These are phyloP conservation scores for Sebastes schlegelii DNA, from an alignment of 2,113 vertebrate genomes.

Conservation along the genomic window DNA sequence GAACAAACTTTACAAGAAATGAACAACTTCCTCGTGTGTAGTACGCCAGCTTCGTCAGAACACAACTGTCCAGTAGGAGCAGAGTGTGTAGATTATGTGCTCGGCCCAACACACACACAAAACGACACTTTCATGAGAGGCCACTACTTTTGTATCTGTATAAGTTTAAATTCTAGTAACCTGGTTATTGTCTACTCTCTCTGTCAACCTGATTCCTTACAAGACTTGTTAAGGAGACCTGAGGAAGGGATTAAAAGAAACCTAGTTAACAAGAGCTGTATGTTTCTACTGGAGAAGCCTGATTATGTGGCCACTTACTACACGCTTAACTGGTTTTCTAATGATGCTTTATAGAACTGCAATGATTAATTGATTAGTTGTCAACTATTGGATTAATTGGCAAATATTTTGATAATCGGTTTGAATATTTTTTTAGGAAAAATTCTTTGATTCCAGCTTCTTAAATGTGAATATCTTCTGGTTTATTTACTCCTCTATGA, in stretches of 20 bases:
- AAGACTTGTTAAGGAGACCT: not conserved
- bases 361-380: no score
- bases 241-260: not conserved
- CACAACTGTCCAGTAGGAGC: not conserved
- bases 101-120: not conserved
- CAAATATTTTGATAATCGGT: no score
- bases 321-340: not conserved
- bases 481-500: no score
- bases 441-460: no score
- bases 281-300: not conserved
- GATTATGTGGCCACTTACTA: not conserved
- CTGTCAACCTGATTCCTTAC: not conserved
- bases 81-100: not conserved
- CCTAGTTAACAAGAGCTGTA: constrained; percentile 1
- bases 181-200: not conserved
- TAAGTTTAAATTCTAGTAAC: not conserved
- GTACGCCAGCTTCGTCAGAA: no score
- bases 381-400: no score
- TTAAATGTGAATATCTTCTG: no score
- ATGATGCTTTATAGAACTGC: not conserved
- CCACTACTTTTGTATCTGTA: not conserved
- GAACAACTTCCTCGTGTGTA: not conserved
- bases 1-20: no score
- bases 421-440: no score
- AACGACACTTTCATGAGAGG: not conserved